Evolutionary conservation across 2,113 vertebrate genomes (phyloP).

Genomic region (Casuarius casuarius): DNA sequence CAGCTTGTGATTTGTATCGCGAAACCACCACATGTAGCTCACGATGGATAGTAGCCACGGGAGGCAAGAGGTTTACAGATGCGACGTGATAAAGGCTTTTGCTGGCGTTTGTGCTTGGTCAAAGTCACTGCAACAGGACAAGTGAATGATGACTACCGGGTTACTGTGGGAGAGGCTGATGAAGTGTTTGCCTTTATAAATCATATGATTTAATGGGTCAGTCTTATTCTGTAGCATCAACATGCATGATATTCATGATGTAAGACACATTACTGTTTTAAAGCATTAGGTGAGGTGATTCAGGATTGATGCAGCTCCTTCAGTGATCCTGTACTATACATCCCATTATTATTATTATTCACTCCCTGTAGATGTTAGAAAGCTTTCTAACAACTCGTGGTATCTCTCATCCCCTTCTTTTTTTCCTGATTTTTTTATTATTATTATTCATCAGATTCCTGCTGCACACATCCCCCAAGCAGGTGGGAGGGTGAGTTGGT

Average conservation of each 20-base stretch:
- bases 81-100: not conserved
- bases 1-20: slow-evolving; percentile 9
- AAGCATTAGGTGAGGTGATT: not conserved
- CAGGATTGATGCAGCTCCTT: slow-evolving; percentile 11
- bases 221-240: not conserved
- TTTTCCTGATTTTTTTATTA: not conserved
- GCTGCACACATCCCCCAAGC: slow-evolving; percentile 22
- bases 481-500: slow-evolving; percentile 68
- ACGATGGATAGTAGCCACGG: not conserved
- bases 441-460: slow-evolving; percentile 38
- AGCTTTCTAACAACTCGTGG: slow-evolving; percentile 57
- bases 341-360: slow-evolving; percentile 8
- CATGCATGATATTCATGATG: not conserved
- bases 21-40: not conserved
- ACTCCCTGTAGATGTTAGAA: slow-evolving; percentile 31
- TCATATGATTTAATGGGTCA: not conserved
- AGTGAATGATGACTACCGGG: rapidly evolving
- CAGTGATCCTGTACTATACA: slow-evolving; percentile 14
- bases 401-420: slow-evolving; percentile 29
- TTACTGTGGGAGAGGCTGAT: not conserved
- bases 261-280: not conserved
- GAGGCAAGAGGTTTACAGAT: not conserved
- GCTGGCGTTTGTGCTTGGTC: not conserved
- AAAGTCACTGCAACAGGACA: not conserved
- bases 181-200: not conserved